Evolutionary conservation across 2,113 vertebrate species (phyloP), one percentile per base, ranked within the genome.

Genomic region (Tiliqua scincoides): DNA sequence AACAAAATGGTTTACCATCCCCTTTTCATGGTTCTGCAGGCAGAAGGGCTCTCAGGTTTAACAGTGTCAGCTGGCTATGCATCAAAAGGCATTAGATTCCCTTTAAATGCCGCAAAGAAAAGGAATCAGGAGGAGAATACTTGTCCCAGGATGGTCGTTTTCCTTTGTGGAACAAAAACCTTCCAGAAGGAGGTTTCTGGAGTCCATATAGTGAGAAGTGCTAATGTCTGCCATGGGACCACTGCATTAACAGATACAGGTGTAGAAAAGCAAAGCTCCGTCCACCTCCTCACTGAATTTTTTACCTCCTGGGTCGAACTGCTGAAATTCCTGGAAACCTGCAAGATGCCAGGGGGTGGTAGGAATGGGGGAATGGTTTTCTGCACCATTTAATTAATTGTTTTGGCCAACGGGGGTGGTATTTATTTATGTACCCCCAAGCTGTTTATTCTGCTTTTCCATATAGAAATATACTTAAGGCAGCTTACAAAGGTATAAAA

Each of bases 81-180:
- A 52, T 30, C 43, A 10, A 54, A 52, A 61, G 40, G 6, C 48
- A 1, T 0, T 1, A 54, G 63, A 25, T 54, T 59, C 71, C 21
- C 84, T 86, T 74, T 72, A 27, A 40, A 86, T 79, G 90, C 40
- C 52, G 54, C 17, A 62, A 23, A 85, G 62, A n/a, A 72, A 59
- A n/a, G 17, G 43, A 83, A 25, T 52, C 30, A 2, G 7, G 30
- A 57, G 2, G 1, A 18, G 0, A 25, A 63, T 68, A 14, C 15
- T 83, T 0, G 0, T 85, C 32, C 30, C 57, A 17, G 5, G 0
- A 0, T 20, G 11, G 52, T 67, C 32, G 62, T 75, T 78, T 70
- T 71, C 40, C 40, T 85, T 61, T 76, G 11, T 3, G 37, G n/a
- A 92, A 37, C 4, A 80, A 82, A 94, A 91, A 9, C 43, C 82